Percentiles rank a stretch among this genome's conserved stretches.
Evolutionary conservation across 2,113 vertebrate genomes (phyloP).

Genomic region (Papio anubis): DNA sequence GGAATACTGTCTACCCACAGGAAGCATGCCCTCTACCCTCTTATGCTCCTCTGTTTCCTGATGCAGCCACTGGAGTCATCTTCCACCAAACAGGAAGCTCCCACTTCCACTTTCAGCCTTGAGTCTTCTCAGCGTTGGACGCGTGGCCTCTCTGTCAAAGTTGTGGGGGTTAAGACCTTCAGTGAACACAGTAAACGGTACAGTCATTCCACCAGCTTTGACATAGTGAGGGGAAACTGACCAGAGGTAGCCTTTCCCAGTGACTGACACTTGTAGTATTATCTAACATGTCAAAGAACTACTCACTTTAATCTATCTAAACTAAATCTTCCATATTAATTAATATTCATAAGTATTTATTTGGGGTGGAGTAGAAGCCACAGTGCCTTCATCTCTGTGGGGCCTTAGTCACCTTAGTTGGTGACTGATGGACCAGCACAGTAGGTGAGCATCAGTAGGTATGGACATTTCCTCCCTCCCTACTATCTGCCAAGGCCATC

Average conservation of each 20-base stretch:
- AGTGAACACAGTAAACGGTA: neutral
- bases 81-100: neutral
- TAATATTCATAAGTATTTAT: neutral
- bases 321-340: neutral
- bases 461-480: neutral
- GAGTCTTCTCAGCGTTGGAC: neutral
- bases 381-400: neutral
- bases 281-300: neutral
- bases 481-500: neutral
- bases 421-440: neutral
- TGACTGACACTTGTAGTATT: neutral
- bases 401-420: neutral
- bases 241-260: neutral
- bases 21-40: rapidly evolving
- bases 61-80: neutral
- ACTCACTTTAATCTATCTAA: neutral
- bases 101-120: neutral
- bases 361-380: neutral
- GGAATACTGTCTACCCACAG: neutral
- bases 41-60: neutral
- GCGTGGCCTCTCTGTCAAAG: neutral
- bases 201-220: neutral
- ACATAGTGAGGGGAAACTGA: neutral
- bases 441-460: neutral
- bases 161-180: neutral